Conservation (phyloP, 2,113 vertebrate species). For the Odontesthes bonariensis region DNA sequence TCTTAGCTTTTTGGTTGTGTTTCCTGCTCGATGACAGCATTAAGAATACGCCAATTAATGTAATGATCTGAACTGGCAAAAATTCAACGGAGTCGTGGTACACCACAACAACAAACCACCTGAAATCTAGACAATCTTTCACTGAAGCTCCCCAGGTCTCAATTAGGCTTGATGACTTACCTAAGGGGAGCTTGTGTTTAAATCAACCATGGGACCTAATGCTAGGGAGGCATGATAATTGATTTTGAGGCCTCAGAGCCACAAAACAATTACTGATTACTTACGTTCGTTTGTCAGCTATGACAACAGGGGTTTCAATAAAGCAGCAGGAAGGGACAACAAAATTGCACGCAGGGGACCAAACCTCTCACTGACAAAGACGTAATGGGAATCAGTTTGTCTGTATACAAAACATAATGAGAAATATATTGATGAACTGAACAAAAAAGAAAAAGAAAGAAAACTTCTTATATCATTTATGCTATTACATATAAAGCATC, state of each 20-base stretch:
- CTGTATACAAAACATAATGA: not conserved
- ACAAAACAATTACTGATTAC: constrained; percentile 82
- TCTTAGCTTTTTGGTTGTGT: not conserved
- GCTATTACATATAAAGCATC: not conserved
- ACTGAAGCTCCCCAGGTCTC: constrained; percentile 72
- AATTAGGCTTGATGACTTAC: constrained; percentile 83
- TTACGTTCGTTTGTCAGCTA: constrained; percentile 76
- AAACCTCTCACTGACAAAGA: constrained; percentile 4
- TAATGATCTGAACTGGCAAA: not conserved
- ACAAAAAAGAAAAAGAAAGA: not conserved
- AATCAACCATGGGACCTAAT: constrained; percentile 74
- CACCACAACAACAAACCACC: constrained; percentile 23
- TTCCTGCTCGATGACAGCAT: not conserved
- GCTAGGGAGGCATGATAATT: constrained; percentile 74
- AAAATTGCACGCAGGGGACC: constrained; percentile 54
- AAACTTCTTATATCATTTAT: not conserved
- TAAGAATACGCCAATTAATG: not conserved
- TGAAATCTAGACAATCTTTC: constrained; percentile 29
- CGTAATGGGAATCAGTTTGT: not conserved
- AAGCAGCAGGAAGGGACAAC: constrained; percentile 62
- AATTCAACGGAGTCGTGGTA: not conserved
- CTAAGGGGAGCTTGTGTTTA: constrained; percentile 76
- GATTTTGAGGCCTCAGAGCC: constrained; percentile 68
- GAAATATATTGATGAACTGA: not conserved
- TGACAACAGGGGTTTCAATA: constrained; percentile 70